Base-by-base conservation (phyloP, 2,888 invertebrate genomes). In the Incurvaria masculella region DNA sequence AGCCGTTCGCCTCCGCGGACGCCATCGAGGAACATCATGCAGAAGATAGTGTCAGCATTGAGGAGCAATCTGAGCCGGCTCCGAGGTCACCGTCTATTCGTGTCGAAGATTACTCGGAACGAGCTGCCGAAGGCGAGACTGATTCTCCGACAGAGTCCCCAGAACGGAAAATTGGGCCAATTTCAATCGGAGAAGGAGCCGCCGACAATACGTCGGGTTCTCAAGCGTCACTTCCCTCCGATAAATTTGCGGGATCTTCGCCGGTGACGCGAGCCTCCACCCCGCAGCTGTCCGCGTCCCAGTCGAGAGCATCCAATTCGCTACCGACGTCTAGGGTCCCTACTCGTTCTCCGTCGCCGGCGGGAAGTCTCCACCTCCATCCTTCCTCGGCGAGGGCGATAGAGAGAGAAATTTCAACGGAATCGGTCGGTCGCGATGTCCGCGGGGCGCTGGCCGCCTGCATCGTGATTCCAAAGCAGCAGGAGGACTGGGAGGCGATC, bases 401-500 rank as follows among this genome's bases (percentile, higher is more conserved):
- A 38, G 8, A 38, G 20, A 27, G 43, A 26, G 21, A 39, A 23
- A 3, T 48, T 39, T 42, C 11, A 43, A 10, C 11, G 39, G 16
- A 38, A n/a, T 5, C 23, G 17, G 49, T 52, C 33, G 59, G 66
- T 44, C 64, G 75, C 4, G 76, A 75, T 53, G 75, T 76, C 21
- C 68, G 78, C 27, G 61, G 60, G 6, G 73, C 72, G 16, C 65
- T 76, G 33, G 64, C 70, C 2, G 76, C 72, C 52, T 72, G 75
- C 52, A 64, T 65, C 17, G 58, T 71, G 44, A 73, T 74, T 10
- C 61, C 89, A 53, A 72, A 91, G 19, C 89, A 90, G 57, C 84
- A 81, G 49, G 79, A 83, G 51, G 90, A 89, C 61, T 93, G 93
- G 94, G 91, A 93, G 65, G 79, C 83, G 4, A 87, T 87, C 39